A percentile compares a stretch with the other conserved stretches of the same genome.
phyloP scores from a whole-genome alignment of 1,140 invertebrate genomes.

The Nautilus pompilius region DNA sequence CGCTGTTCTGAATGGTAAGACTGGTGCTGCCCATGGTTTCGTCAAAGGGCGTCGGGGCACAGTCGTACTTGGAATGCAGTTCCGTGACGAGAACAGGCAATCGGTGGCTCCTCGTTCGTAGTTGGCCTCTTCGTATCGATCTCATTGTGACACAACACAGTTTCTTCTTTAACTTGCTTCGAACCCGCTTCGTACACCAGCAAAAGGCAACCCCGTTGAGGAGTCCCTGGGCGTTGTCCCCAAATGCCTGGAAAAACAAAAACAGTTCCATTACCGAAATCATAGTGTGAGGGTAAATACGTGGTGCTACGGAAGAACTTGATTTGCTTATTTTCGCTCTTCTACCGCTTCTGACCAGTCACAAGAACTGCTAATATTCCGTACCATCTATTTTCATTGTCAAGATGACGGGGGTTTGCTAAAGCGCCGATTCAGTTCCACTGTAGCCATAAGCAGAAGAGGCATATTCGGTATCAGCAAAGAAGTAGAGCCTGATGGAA shows the following conservation, averaged over 20 bases:
- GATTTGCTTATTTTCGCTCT: too few species aligned
- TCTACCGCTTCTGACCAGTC: too few species aligned
- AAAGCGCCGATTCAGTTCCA: too few species aligned
- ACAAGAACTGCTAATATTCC: too few species aligned
- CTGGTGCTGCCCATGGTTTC: not conserved
- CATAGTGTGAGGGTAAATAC: too few species aligned
- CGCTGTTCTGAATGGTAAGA: not conserved
- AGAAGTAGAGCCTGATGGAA: too few species aligned
- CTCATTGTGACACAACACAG: not conserved
- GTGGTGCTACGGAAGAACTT: too few species aligned
- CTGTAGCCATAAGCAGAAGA: too few species aligned
- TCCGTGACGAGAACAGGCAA: not conserved
- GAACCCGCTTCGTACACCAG: conserved; percentile 21
- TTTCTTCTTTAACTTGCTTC: conserved; percentile 8
- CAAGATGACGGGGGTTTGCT: too few species aligned
- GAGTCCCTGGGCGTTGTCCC: conserved; percentile 31
- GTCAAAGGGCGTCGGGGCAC: not conserved
- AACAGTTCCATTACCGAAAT: too few species aligned
- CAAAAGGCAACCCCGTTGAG: conserved; percentile 30
- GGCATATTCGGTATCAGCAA: too few species aligned
- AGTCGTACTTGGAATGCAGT: not conserved
- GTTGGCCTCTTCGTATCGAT: not conserved
- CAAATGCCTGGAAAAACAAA: conserved; percentile 23
- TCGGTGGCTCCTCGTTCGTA: not conserved
- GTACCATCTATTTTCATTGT: too few species aligned